Evolutionary conservation across 2,888 invertebrate species (phyloP).

Genomic region (Pemphredon lugubris): DNA sequence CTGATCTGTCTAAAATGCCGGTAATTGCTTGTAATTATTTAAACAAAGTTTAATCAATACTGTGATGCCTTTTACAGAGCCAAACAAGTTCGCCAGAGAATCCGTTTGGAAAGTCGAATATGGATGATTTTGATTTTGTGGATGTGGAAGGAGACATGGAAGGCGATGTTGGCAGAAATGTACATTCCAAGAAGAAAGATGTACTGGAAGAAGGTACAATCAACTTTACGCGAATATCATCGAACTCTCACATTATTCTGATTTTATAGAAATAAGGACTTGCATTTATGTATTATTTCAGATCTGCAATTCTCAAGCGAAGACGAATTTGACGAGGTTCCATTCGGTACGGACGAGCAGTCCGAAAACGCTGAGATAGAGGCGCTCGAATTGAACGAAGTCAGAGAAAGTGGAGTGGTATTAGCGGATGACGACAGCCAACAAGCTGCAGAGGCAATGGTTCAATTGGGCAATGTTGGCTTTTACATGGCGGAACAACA

Average conservation of each 20-base stretch:
- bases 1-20: not conserved
- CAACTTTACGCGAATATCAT: not conserved
- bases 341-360: slow-evolving; percentile 83
- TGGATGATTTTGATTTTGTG: slow-evolving; percentile 85
- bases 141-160: slow-evolving; percentile 85
- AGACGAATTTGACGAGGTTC: slow-evolving; percentile 86
- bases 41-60: slow-evolving; percentile 7
- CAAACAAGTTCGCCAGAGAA: slow-evolving; percentile 85
- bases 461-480: slow-evolving; percentile 86
- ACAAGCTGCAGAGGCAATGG: slow-evolving; percentile 90
- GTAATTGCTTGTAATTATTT: slow-evolving; percentile 2
- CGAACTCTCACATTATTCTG: not conserved
- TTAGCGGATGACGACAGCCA: slow-evolving; percentile 84
- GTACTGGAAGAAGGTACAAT: slow-evolving; percentile 87
- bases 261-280: no score
- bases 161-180: slow-evolving; percentile 77
- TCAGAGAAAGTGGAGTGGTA: slow-evolving; percentile 73
- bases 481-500: slow-evolving; percentile 83
- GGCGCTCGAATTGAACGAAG: slow-evolving; percentile 73
- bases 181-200: slow-evolving; percentile 84
- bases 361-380: slow-evolving; percentile 75
- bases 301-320: slow-evolving; percentile 89
- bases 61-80: slow-evolving; percentile 77
- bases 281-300: no score
- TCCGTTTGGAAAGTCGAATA: slow-evolving; percentile 78